Evolutionary conservation across 2,797 vertebrate species (phyloP), one percentile per base, ranked within the genome.

Genomic region (Phrynocephalus guinanensis): DNA sequence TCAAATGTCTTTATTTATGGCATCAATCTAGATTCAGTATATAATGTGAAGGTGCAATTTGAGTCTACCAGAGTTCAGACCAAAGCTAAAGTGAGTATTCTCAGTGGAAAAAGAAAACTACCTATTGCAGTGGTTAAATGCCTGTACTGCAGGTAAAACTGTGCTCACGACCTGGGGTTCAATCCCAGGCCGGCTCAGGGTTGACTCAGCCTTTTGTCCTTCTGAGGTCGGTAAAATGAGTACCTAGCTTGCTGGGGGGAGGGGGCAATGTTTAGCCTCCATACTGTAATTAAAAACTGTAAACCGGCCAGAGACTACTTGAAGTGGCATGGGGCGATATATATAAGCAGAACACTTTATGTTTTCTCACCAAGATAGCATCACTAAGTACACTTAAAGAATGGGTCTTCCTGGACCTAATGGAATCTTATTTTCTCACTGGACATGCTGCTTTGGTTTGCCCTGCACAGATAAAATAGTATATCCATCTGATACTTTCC

Each of bases 11-110:
- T 97, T 63, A 95, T 99, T 79, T 91, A 79, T 0, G 99, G 99
- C 67, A 95, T 96, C 89, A 97, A 99, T 95, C 95, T 99, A 95
- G 97, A 98, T 92, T 98, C 98, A 0, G 97, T 97, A 3, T 98
- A 97, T 90, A 96, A 95, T 0, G 95, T 98, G 24, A 94, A 94
- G 38, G 94, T 99, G 76, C 96, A 75, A 77, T 99, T 98, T 67
- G 96, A 95, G 22, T 89, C 94, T 1, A 67, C 60, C 0, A 26
- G 72, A 0, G 26, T 16, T 44, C 66, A 6, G 2, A 95, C 90
- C 0, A 7, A 91, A 60, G 88, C 73, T 71, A 70, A n/a, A 1
- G 97, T 97, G 90, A 95, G 96, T 1, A 3, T 22, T 66, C 0
- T 0, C 28, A 13, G 22, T 3, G 24, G 48, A 56, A 60, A 26